Evolutionary conservation across 1,140 invertebrate species (phyloP), one percentile per base, ranked within the genome.

Genomic region (Macrostomum lignano): DNA sequence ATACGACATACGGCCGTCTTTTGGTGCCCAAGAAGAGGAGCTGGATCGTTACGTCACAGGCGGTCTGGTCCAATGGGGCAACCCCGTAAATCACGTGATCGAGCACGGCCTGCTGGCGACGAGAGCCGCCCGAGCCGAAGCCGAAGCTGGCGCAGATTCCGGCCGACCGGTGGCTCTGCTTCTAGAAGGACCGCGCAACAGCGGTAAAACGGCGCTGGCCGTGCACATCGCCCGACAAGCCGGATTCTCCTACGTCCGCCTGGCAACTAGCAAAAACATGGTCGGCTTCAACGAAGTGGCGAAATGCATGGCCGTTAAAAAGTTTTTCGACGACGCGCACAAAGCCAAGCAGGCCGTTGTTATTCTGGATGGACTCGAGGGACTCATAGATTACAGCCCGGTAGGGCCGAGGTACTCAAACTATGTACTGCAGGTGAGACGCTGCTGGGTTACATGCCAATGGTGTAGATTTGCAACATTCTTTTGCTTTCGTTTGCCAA

Each of bases 271-370:
- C 1, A 78, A 91, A 47, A 84, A 94, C 46, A 94, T 96, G 84
- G 74, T 96, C 45, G 88, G 86, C 14, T 93, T 69, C 48, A 79
- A 77, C 2, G 91, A 98, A 61, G 68, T 72, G 11, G 76, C 86
- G 9, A 98, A 96, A 60, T 93, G 84, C 60, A 62, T 81, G 38
- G 68, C 71, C 29, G 82, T 96, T 34, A 67, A 81, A 47, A 94
- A 78, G 72, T 67, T 88, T 26, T 98, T 98, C 58, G 86, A 96
- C 53, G 91, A 98, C 63, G 91, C 91, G 3, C 93, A 94, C 58
- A 75, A 84, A 48, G 96, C 86, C 1, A 73, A 71, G 15, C 59
- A 91, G 33, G 91, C 81, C 42, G 91, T 86, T 51, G 74, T 98
- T 49, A 61, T 98, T 35, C 75, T 98, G 32, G 91, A 98, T 60